These are phyloP conservation scores for Paramacrobiotus metropolitanus DNA, from an alignment of 1,140 invertebrate genomes.

Conservation along the genomic window DNA sequence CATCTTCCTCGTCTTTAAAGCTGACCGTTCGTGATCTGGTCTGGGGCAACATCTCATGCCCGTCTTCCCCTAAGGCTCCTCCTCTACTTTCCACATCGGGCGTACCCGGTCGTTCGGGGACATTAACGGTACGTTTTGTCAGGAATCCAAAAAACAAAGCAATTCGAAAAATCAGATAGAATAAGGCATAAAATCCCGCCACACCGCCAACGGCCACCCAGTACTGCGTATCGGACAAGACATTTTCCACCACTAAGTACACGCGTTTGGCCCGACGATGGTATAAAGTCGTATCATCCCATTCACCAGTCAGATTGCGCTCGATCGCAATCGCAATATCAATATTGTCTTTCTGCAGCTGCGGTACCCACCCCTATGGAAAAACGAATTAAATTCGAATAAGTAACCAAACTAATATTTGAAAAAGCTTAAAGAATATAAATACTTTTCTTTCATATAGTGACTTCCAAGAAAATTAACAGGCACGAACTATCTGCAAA, in stretches of 20 bases:
- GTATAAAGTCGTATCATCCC: background rate
- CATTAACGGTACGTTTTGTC: background rate
- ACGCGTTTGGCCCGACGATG: background rate
- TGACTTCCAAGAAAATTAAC: no score
- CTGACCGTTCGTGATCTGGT: no score
- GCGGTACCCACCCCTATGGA: slow-evolving; percentile 6
- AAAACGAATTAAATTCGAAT: slow-evolving; percentile 5
- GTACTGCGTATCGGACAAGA: background rate
- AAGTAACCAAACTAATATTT: slow-evolving; percentile 14
- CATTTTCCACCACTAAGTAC: background rate
- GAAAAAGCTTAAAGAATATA: no score
- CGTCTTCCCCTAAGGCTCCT: no score
- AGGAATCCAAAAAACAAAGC: background rate
- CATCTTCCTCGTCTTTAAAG: no score
- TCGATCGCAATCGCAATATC: slow-evolving; percentile 6
- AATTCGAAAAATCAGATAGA: background rate
- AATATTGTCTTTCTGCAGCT: slow-evolving; percentile 4
- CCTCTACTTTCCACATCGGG: no score
- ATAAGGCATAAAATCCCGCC: background rate
- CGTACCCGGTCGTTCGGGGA: slow-evolving; percentile 5
- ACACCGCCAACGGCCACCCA: background rate
- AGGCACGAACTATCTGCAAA: no score
- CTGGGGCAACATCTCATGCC: no score
- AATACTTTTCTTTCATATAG: no score
- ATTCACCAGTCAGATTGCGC: background rate